phyloP scores from a whole-genome alignment of 2,888 invertebrate species.

The Aphidoletes aphidimyza region DNA sequence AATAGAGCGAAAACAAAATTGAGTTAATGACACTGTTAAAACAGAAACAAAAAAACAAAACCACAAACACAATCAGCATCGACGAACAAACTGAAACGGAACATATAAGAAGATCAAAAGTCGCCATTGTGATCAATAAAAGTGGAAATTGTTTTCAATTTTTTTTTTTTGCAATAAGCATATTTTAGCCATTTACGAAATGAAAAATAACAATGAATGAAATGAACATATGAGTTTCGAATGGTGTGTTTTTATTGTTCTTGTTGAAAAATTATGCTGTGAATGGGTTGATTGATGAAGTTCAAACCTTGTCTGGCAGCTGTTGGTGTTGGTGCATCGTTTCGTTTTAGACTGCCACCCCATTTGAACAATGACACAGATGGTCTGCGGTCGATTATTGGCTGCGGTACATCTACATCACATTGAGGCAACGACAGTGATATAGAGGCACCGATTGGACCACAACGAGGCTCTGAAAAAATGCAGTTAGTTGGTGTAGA shows the following conservation, averaged over 20 bases:
- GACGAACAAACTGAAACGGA: too few species aligned
- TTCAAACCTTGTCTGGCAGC: constrained; percentile 70
- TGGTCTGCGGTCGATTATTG: constrained; percentile 75
- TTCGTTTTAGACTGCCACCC: constrained; percentile 63
- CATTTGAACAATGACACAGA: constrained; percentile 72
- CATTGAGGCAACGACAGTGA: constrained; percentile 69
- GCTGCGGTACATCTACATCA: constrained; percentile 77
- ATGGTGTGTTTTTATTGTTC: too few species aligned
- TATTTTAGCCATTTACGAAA: too few species aligned
- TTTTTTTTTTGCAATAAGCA: too few species aligned
- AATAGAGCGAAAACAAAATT: too few species aligned
- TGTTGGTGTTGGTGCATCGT: constrained; percentile 63
- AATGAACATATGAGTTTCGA: neutral
- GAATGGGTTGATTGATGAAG: neutral
- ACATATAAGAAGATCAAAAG: too few species aligned
- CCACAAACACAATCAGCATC: too few species aligned
- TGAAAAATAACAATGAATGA: neutral
- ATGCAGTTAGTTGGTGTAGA: constrained; percentile 58
- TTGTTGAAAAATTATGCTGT: too few species aligned
- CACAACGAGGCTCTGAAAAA: constrained; percentile 76
- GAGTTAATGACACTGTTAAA: too few species aligned
- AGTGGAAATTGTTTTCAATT: too few species aligned
- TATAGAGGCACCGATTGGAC: constrained; percentile 71
- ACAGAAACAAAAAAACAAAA: too few species aligned
- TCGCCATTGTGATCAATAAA: too few species aligned